phyloP scores from a whole-genome alignment of 1,140 invertebrate species.

The Eueides isabella region DNA sequence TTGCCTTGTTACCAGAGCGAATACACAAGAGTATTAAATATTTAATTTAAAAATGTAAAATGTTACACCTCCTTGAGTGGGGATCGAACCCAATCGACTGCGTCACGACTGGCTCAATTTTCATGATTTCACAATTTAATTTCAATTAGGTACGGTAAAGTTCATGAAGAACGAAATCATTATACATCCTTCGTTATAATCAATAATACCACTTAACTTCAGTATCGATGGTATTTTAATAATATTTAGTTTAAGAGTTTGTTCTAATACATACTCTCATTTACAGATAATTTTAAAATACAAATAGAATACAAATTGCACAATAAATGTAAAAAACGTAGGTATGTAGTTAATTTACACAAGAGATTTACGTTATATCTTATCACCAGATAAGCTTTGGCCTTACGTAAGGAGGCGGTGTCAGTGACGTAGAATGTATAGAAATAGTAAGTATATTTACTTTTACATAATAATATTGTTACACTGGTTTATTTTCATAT shows the following conservation, averaged over 20 bases:
- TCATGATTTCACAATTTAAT: too few species aligned
- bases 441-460: background rate
- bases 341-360: background rate
- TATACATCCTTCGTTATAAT: too few species aligned
- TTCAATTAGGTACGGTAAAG: too few species aligned
- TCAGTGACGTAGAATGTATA: slow-evolving; percentile 28
- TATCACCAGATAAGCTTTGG: background rate
- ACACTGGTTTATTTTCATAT: background rate
- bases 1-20: too few species aligned
- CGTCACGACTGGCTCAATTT: too few species aligned
- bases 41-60: too few species aligned
- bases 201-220: too few species aligned
- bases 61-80: too few species aligned
- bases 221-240: too few species aligned
- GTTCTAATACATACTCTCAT: background rate
- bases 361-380: slow-evolving; percentile 1
- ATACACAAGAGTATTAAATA: too few species aligned
- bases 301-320: background rate
- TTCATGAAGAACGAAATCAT: too few species aligned
- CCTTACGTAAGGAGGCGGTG: slow-evolving; percentile 25
- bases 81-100: too few species aligned
- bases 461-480: slow-evolving; percentile 8
- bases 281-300: background rate
- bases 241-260: background rate
- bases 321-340: background rate